Percentiles rank a stretch among this genome's conserved stretches.
Conservation (phyloP, 2,888 invertebrate species). For the Maniola hyperantus region DNA sequence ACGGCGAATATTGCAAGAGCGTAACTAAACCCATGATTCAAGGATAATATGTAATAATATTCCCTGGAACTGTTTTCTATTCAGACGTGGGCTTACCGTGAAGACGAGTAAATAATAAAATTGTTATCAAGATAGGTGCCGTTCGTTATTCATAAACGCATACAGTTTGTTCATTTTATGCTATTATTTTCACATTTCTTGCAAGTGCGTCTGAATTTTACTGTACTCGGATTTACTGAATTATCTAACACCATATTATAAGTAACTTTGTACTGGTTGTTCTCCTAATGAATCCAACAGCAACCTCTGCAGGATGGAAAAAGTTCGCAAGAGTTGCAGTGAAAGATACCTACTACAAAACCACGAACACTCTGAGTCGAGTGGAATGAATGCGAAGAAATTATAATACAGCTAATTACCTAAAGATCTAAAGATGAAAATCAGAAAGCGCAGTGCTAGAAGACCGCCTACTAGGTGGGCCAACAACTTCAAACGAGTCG, state of each 20-base stretch:
- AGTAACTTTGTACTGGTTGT: neutral
- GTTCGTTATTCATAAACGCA: conserved; percentile 30
- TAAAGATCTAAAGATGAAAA: no score
- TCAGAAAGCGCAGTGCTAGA: no score
- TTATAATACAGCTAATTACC: no score
- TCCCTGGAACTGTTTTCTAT: conserved; percentile 47
- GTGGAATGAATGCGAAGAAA: no score
- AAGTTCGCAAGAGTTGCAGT: no score
- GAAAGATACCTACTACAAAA: no score
- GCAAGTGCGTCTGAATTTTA: neutral
- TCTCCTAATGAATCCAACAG: neutral
- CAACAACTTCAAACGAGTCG: no score
- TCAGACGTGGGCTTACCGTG: conserved; percentile 41
- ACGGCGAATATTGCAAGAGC: conserved; percentile 51
- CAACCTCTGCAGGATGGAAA: neutral
- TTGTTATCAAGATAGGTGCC: conserved; percentile 32
- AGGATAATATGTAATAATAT: conserved; percentile 58
- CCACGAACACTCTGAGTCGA: no score
- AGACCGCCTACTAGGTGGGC: no score
- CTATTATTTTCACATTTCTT: conserved; percentile 37
- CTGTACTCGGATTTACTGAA: neutral
- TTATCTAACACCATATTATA: neutral
- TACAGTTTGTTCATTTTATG: conserved; percentile 26
- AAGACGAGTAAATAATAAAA: conserved; percentile 39
- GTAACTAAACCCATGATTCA: conserved; percentile 62